Base-by-base conservation (phyloP, 2,888 invertebrate species). In the Merodon equestris region DNA sequence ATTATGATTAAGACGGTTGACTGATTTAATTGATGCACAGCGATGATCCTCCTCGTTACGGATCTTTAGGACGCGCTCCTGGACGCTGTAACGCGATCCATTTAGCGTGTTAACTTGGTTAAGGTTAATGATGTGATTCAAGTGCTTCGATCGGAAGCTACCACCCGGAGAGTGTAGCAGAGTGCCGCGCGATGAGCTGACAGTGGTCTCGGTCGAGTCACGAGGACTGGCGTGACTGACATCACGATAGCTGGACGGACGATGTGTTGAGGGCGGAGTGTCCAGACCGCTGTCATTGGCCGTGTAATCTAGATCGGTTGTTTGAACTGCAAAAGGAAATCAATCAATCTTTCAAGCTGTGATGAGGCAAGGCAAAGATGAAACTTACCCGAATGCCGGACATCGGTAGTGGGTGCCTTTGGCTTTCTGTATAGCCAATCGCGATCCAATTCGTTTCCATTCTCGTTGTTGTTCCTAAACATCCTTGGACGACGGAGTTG, bases 241-340 rank as follows among this genome's bases (percentile, higher is more conserved):
- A 82, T 89, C 88, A 45, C 89, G 87, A 77, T 89, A 88, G 72
- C 88, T 88, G 63, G 88, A 88, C 40, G 89, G 88, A 68, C 88
- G 88, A 66, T 89, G 87, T 2, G 88, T 89, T 12, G 90, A 89
- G 7, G 89, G 89, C n/a, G 90, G 89, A 42, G 89, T 89, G 68
- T 89, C 89, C 82, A 90, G 83, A 51, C 89, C 89, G 82, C 86
- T 89, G 81, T 89, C 90, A 84, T 89, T 90, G 53, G 89, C 90
- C 87, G 89, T 89, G 64, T 91, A 91, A 84, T 92, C 91, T 83
- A 91, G 90, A 84, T 92, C 91, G 68, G 91, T 91, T 48, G 83
- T 84, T 87, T 92, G 87, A 83, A 91, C 91, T 92, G 85, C 1
- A 88, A 84, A 27, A 63, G 12, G 18, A 57, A 45, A 44, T 15